Evolutionary conservation across 2,797 vertebrate species (phyloP).

Genomic region (Onychomys torridus): DNA sequence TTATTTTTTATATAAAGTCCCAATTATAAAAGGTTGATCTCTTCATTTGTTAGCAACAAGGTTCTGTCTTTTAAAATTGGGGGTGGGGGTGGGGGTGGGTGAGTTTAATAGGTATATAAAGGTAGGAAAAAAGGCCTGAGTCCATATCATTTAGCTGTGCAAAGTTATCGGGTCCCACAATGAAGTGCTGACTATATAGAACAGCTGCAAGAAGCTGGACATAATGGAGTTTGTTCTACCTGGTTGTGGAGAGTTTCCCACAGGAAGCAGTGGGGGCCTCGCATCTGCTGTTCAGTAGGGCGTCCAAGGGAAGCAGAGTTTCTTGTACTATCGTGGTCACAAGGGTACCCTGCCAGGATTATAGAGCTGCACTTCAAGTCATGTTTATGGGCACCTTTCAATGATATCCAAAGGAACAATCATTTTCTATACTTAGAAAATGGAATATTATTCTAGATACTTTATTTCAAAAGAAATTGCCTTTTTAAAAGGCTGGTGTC

Average conservation of each 20-base stretch:
- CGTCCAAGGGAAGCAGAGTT: background rate
- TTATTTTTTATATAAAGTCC: slow-evolving; percentile 2
- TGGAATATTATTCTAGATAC: background rate
- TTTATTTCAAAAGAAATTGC: slow-evolving; percentile 25
- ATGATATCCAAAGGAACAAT: background rate
- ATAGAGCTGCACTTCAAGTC: background rate
- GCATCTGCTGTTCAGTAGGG: background rate
- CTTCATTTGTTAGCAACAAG: slow-evolving; percentile 42
- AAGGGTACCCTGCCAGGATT: background rate
- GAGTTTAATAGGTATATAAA: too few species aligned
- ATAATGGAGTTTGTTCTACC: background rate
- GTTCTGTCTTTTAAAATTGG: background rate
- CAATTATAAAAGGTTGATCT: background rate
- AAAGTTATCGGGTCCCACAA: background rate
- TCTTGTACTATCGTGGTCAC: background rate
- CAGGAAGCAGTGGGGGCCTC: background rate
- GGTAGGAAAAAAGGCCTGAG: background rate
- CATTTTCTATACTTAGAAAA: slow-evolving; percentile 31
- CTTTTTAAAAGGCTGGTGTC: slow-evolving; percentile 30
- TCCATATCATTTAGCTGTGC: background rate
- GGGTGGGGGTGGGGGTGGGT: too few species aligned
- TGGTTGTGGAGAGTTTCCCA: background rate
- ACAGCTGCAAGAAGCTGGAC: background rate
- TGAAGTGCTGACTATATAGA: background rate
- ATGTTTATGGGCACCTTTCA: background rate